These are phyloP conservation scores for Hystrix cristata DNA, from an alignment of 2,113 vertebrate genomes.

Conservation along the genomic window DNA sequence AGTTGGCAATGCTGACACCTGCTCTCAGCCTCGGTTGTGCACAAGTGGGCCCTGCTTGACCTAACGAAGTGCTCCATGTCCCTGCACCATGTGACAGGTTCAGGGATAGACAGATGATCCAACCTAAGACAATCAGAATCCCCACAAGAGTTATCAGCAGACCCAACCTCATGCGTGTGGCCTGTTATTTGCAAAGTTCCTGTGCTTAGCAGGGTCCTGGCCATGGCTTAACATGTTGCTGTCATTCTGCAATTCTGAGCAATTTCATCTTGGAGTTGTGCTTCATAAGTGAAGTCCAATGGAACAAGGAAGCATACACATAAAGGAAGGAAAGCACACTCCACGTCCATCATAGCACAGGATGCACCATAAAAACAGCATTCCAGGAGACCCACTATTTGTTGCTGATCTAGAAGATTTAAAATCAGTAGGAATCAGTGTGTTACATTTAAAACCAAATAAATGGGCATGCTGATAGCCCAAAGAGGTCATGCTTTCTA, in stretches of 20 bases:
- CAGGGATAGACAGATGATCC: not conserved
- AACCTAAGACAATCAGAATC: not conserved
- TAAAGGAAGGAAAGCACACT: not conserved
- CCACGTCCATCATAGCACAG: not conserved
- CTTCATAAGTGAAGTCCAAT: not conserved
- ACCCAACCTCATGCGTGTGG: not conserved
- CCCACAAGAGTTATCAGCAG: not conserved
- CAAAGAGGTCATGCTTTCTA: not conserved
- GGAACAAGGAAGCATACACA: not conserved
- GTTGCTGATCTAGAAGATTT: not conserved
- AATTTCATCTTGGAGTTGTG: not conserved
- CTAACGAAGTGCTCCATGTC: not conserved
- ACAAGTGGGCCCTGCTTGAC: not conserved
- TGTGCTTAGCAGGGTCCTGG: not conserved
- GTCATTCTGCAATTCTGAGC: not conserved
- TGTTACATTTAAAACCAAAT: constrained; percentile 19
- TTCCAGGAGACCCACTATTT: not conserved
- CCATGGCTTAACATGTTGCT: not conserved
- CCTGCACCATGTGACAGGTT: not conserved
- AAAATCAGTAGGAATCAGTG: not conserved
- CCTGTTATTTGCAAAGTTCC: not conserved
- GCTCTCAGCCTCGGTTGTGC: not conserved
- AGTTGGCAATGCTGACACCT: not conserved
- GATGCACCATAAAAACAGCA: not conserved
- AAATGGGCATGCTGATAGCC: not conserved